Percentiles rank a stretch among this genome's conserved stretches.
These are phyloP conservation scores for Caenorhabditis becei DNA, from an alignment of 2,888 invertebrate species.

Conservation along the genomic window DNA sequence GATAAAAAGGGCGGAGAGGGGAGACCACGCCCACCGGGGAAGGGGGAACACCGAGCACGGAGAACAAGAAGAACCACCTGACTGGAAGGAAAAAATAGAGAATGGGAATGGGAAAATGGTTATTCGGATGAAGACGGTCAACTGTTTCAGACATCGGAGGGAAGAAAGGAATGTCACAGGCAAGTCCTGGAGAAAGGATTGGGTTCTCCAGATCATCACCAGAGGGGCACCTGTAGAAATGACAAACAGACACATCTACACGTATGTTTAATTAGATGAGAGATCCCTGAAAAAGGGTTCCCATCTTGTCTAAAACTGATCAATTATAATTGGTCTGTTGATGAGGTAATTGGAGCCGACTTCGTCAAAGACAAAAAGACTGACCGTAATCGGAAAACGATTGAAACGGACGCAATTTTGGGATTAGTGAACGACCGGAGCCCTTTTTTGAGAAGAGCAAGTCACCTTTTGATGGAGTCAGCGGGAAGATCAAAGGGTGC, in stretches of 20 bases:
- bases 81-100: neutral
- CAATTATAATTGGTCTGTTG: no score
- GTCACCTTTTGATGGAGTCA: neutral
- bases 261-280: no score
- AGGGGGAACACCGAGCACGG: neutral
- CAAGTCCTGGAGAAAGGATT: no score
- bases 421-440: neutral
- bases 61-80: neutral
- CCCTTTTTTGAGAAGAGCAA: no score
- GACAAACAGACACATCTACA: no score
- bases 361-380: neutral
- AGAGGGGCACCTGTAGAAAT: no score
- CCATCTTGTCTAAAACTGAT: no score
- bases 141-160: no score
- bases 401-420: neutral
- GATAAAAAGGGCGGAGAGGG: constrained; percentile 50
- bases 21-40: constrained; percentile 24
- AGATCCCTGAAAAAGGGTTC: no score
- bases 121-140: no score
- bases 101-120: neutral
- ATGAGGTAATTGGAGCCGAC: neutral
- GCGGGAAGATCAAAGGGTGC: neutral
- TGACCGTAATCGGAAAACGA: neutral
- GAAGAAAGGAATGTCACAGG: no score
- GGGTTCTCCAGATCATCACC: no score